Evolutionary conservation across 2,797 vertebrate genomes (phyloP).

Genomic region (Coreius guichenoti): DNA sequence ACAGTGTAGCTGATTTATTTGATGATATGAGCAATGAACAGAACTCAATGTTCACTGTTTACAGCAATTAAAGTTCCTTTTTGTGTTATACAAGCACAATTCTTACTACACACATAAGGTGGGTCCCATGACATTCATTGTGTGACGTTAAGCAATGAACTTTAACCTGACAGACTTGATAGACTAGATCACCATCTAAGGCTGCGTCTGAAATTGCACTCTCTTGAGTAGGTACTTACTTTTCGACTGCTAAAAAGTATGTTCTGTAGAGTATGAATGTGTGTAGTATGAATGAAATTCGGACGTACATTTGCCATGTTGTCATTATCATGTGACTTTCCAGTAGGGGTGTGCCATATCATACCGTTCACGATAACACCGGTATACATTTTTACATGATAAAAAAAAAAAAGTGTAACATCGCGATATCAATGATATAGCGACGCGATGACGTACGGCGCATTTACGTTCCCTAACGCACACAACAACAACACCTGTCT

Average conservation of each 20-base stretch:
- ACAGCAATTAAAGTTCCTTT: not conserved
- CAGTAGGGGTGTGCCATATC: too few relatives aligned
- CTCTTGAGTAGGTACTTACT: not conserved
- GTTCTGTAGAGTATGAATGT: not conserved
- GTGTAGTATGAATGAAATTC: not conserved
- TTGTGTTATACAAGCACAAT: not conserved
- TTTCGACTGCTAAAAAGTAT: not conserved
- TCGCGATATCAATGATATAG: too few relatives aligned
- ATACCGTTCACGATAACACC: too few relatives aligned
- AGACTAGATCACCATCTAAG: not conserved
- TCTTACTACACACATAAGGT: not conserved
- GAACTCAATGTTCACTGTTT: conserved; percentile 22
- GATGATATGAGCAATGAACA: conserved; percentile 4
- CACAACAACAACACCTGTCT: too few relatives aligned
- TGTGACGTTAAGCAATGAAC: not conserved
- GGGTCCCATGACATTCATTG: not conserved
- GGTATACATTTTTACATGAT: too few relatives aligned
- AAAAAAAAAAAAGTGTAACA: too few relatives aligned
- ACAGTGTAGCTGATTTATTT: not conserved
- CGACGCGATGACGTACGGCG: too few relatives aligned
- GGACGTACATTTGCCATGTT: not conserved
- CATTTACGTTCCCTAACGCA: too few relatives aligned
- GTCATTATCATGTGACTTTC: not conserved
- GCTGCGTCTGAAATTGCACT: not conserved
- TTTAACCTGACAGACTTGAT: not conserved